These are phyloP conservation scores for Aphrophora alni DNA, from an alignment of 2,888 invertebrate species.

Conservation along the genomic window DNA sequence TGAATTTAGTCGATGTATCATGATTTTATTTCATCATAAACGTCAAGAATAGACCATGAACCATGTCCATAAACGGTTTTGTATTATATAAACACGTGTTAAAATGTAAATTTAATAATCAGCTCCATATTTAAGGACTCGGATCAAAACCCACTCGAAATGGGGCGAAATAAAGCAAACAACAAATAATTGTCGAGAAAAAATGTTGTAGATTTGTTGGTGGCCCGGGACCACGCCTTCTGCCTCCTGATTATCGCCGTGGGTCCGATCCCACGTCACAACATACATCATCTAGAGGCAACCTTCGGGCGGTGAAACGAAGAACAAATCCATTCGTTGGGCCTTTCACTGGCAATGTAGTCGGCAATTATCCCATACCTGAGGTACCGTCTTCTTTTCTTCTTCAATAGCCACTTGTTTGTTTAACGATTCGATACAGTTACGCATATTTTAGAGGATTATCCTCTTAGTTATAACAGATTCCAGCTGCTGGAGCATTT, in stretches of 20 bases:
- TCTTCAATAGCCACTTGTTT: background rate
- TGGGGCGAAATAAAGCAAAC: background rate
- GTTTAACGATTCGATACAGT: background rate
- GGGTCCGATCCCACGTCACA: background rate
- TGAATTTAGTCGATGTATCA: background rate
- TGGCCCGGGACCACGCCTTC: background rate
- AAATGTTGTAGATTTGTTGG: background rate
- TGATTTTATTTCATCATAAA: background rate
- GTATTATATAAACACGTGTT: background rate
- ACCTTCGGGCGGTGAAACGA: background rate
- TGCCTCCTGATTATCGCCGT: too few species aligned
- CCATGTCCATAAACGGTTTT: background rate
- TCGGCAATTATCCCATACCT: background rate
- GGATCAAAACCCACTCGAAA: background rate
- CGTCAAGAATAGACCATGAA: background rate
- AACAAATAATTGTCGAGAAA: background rate
- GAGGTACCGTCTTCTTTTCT: background rate
- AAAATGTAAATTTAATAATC: constrained; percentile 3
- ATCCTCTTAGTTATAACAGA: too few species aligned
- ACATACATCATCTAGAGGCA: background rate
- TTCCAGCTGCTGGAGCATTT: too few species aligned
- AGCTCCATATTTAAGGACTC: background rate
- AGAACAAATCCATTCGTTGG: background rate
- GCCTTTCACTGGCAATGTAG: background rate
- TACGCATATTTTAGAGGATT: background rate